phyloP scores from a whole-genome alignment of 1,140 invertebrate genomes.

The Nasonia vitripennis region DNA sequence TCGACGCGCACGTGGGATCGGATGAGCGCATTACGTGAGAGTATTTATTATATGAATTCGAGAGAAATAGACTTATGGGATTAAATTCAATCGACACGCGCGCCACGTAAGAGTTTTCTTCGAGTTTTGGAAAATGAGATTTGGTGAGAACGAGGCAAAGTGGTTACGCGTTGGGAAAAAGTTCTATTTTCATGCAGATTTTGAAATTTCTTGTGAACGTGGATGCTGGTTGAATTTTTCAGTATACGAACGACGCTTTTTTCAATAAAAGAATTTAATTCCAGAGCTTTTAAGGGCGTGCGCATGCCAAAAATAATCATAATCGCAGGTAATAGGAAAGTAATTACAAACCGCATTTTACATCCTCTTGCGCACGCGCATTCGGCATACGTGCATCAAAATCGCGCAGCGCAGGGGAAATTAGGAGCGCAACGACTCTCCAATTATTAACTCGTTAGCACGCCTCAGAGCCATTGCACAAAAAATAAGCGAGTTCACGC shows the following conservation, averaged over 20 bases:
- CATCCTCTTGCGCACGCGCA: too few relatives aligned
- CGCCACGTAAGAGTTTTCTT: background rate
- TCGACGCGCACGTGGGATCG: too few relatives aligned
- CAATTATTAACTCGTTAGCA: slow-evolving; percentile 41
- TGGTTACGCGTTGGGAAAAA: background rate
- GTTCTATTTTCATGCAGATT: background rate
- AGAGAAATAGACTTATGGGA: too few relatives aligned
- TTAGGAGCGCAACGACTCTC: background rate
- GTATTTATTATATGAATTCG: too few relatives aligned
- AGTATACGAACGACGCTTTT: too few relatives aligned
- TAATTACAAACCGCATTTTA: background rate
- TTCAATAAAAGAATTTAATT: too few relatives aligned
- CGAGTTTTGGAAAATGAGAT: background rate
- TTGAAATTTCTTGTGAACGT: background rate
- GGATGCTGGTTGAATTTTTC: too few relatives aligned
- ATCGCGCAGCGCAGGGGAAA: background rate
- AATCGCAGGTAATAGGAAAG: too few relatives aligned
- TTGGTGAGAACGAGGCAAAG: background rate
- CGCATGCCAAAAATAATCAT: too few relatives aligned
- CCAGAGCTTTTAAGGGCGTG: too few relatives aligned
- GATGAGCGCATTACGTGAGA: too few relatives aligned
- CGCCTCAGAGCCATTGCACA: background rate
- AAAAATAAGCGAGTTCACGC: slow-evolving; percentile 9
- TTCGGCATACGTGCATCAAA: background rate
- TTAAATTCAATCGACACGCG: too few relatives aligned